Evolutionary conservation across 2,888 invertebrate genomes (phyloP).

Genomic region (Macroteleia sp.): DNA sequence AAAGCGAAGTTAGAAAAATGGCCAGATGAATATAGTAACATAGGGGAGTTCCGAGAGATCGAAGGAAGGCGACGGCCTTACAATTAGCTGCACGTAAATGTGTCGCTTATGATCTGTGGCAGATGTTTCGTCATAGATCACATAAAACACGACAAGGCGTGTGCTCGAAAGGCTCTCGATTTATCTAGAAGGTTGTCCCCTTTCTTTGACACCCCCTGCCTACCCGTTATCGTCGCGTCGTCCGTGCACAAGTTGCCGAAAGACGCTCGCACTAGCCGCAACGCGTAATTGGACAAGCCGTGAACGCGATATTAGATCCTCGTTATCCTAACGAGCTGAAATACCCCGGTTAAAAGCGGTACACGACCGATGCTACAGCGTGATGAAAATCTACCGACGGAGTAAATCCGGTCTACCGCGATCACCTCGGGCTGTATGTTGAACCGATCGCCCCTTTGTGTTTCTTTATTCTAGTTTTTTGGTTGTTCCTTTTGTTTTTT

Average conservation of each 20-base stretch:
- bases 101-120: conserved; percentile 80
- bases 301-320: conserved; percentile 83
- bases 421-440: conserved; percentile 55
- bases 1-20: conserved; percentile 37
- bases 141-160: conserved; percentile 58
- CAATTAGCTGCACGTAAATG: conserved; percentile 82
- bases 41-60: conserved; percentile 72
- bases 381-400: too few relatives aligned
- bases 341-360: conserved; percentile 76
- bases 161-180: conserved; percentile 39
- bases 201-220: conserved; percentile 6
- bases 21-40: conserved; percentile 67
- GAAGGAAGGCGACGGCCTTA: conserved; percentile 52
- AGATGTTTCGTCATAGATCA: conserved; percentile 82
- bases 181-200: conserved; percentile 41
- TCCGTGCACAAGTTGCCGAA: conserved; percentile 70
- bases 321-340: conserved; percentile 83
- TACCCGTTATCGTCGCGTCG: conserved; percentile 38
- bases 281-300: conserved; percentile 81
- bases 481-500: conserved; percentile 9
- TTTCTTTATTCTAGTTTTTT: conserved; percentile 40
- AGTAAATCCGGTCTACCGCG: conserved; percentile 40
- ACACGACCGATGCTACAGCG: too few relatives aligned
- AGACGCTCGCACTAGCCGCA: conserved; percentile 73
- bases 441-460: conserved; percentile 29